These are phyloP conservation scores for Pangasianodon hypophthalmus DNA, from an alignment of 2,113 vertebrate species.

Conservation along the genomic window DNA sequence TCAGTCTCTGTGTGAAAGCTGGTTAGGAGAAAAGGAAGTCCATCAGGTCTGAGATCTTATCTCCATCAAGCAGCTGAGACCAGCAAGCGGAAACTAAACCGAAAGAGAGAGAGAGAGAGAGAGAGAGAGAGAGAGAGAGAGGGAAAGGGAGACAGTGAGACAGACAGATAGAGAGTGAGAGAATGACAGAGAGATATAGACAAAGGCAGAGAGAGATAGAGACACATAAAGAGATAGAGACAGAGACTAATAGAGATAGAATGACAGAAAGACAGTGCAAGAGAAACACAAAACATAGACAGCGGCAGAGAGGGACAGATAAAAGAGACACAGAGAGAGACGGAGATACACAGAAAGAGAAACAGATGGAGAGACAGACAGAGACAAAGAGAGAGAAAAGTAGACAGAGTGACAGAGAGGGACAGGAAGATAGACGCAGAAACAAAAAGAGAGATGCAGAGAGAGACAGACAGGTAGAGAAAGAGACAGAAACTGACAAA, in stretches of 20 bases:
- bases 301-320: neutral
- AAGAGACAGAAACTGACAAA: neutral
- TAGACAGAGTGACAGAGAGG: neutral
- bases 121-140: constrained; percentile 36
- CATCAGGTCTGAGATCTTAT: constrained; percentile 77
- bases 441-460: neutral
- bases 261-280: neutral
- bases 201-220: neutral
- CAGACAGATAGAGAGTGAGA: constrained; percentile 15
- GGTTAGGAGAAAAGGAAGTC: constrained; percentile 76
- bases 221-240: neutral
- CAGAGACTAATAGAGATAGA: neutral
- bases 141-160: constrained; percentile 22
- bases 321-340: neutral
- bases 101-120: constrained; percentile 50
- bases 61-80: constrained; percentile 74
- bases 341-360: too few relatives aligned
- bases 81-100: constrained; percentile 66
- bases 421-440: neutral
- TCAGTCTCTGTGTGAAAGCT: constrained; percentile 69
- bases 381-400: neutral
- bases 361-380: neutral
- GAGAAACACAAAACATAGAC: neutral
- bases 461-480: neutral
- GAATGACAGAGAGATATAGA: too few relatives aligned